phyloP scores from a whole-genome alignment of 1,140 invertebrate genomes.

The Eurosta solidaginis region DNA sequence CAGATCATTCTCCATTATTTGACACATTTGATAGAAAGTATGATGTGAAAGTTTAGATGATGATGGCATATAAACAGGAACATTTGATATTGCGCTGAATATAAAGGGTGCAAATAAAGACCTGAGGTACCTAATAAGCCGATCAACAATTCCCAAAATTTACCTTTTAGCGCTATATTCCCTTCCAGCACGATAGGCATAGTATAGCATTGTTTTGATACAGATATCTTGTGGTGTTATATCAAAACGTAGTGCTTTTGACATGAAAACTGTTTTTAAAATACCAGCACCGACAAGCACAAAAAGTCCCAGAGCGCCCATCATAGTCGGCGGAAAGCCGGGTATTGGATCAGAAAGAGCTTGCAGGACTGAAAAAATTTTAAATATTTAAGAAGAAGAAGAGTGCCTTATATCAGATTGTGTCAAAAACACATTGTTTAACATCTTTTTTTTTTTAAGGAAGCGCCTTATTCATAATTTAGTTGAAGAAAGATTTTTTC shows the following conservation, averaged over 20 bases:
- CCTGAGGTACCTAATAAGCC: too few species aligned
- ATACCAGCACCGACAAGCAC: conserved; percentile 46
- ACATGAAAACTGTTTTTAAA: conserved; percentile 47
- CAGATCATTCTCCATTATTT: conserved; percentile 38
- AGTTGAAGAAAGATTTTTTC: too few species aligned
- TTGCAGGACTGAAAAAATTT: conserved; percentile 41
- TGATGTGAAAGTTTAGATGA: conserved; percentile 37
- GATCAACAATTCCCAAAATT: too few species aligned
- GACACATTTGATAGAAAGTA: conserved; percentile 41
- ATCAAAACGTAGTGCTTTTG: conserved; percentile 38
- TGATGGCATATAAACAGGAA: conserved; percentile 43
- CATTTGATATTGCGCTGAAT: conserved; percentile 24
- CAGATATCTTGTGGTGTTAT: conserved; percentile 49
- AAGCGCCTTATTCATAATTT: too few species aligned
- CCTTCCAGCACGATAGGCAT: conserved; percentile 7
- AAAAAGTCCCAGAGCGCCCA: conserved; percentile 53
- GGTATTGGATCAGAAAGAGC: conserved; percentile 45
- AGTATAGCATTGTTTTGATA: conserved; percentile 42
- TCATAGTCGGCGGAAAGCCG: conserved; percentile 47
- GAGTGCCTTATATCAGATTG: background rate
- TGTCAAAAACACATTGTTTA: background rate
- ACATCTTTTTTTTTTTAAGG: background rate
- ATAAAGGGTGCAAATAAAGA: background rate
- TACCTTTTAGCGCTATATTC: background rate
- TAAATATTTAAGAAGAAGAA: too few species aligned